These are phyloP conservation scores for Agonopterix alstromeriana DNA, from an alignment of 2,888 invertebrate genomes.

Conservation along the genomic window DNA sequence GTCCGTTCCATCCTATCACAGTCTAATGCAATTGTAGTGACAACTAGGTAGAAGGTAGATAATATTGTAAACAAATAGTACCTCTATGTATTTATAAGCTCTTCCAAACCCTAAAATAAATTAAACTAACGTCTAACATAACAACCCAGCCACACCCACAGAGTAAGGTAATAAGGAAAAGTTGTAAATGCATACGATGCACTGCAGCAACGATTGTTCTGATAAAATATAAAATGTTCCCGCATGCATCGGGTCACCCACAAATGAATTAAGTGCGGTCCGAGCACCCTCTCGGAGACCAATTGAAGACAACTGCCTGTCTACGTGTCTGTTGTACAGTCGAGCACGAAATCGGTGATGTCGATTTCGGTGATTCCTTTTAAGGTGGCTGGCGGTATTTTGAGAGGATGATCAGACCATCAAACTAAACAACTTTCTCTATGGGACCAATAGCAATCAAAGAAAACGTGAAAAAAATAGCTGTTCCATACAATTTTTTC, in stretches of 20 bases:
- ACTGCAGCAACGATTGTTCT: slow-evolving; percentile 16
- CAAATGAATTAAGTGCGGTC: slow-evolving; percentile 61
- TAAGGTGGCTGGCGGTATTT: too few species aligned
- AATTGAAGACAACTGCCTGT: slow-evolving; percentile 63
- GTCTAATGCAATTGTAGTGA: too few species aligned
- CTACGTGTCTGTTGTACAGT: slow-evolving; percentile 39
- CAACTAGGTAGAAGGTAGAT: too few species aligned
- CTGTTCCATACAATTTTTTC: too few species aligned
- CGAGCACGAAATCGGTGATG: slow-evolving; percentile 18
- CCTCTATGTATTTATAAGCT: too few species aligned
- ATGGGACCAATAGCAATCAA: too few species aligned
- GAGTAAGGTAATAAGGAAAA: slow-evolving; percentile 9
- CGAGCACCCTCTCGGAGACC: slow-evolving; percentile 48
- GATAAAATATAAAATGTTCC: slow-evolving; percentile 68
- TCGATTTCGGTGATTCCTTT: background rate
- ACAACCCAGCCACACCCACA: slow-evolving; percentile 17
- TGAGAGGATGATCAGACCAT: too few species aligned
- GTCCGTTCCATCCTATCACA: too few species aligned
- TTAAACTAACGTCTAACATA: slow-evolving; percentile 1
- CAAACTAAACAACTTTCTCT: too few species aligned
- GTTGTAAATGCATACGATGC: slow-evolving; percentile 12
- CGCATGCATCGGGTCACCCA: slow-evolving; percentile 46
- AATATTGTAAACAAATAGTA: too few species aligned
- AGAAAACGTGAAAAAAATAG: too few species aligned
- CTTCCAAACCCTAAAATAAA: background rate